Base-by-base conservation (phyloP, 2,113 vertebrate species). In the Nicator chloris region DNA sequence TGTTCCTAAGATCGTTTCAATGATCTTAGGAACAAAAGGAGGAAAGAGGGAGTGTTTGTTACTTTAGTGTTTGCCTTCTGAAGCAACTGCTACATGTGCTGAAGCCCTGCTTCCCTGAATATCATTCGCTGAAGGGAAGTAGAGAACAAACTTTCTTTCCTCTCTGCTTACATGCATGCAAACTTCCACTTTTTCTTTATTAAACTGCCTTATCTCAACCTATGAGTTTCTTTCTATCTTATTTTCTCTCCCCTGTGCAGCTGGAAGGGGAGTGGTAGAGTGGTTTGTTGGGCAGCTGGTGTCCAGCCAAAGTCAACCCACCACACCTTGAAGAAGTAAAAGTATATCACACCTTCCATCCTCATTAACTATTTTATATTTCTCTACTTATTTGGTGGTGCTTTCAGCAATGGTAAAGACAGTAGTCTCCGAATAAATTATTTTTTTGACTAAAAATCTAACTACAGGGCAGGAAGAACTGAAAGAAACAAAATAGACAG, bases 101-200 rank as follows among this genome's bases (percentile, higher is more conserved):
- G 20, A 50, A 35, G 42, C 26, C 10, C 35, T 50, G 26, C 20
- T 76, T 21, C 26, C 35, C 11, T 26, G 35, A 35, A 35, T 8
- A 35, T 35, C 1, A 1, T n/a, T 26, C 0, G 0, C 26, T 59
- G 35, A 31, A 35, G 13, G 10, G 42, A 85, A 59, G 13, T 8
- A 50, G 44, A 59, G 26, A 66, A 59, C 14, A 35, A 66, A 50
- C 21, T 42, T 65, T n/a, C n/a, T 47, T 56, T 54, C 10, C 24
- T 40, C 35, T 76, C 39, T 50, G 61, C 8, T 50, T 35, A 28
- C 0, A 3, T 50, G 17, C 31, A 37, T 9, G 20, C 9, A 44
- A 26, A 27, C 11, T 59, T 42, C 8, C 7, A 22, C 31, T 31
- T 50, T 35, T 50, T 21, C 26, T 31, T 37, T 4, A 31, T 31